Base-by-base conservation (phyloP, 2,113 vertebrate species). In the Odocoileus hemionus region DNA sequence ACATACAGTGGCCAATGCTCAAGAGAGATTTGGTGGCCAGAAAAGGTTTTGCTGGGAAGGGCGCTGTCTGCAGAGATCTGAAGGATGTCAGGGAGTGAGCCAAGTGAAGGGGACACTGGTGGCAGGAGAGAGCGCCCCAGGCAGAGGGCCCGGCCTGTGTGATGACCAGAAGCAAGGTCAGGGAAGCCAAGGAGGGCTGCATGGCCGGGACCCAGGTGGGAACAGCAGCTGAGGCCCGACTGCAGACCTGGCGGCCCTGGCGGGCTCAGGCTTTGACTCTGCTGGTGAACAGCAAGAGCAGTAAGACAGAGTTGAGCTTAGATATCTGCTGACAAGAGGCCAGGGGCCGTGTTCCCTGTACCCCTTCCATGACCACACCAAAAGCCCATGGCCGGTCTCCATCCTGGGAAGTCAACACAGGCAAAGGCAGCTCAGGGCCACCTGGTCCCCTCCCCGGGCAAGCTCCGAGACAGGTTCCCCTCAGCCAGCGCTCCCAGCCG, bases 401-500 rank as follows among this genome's bases (percentile, higher is more conserved):
- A 78, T 14, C 25, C 15, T 16, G 78, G 61, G 5, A 50, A 33
- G 52, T 55, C 45, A 25, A 90, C 21, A 15, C 10, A n/a, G 54
- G 16, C 12, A 39, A 23, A 9, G 33, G 57, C 26, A 17, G 23
- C 33, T 28, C 55, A 55, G 30, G n/a, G 50, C 61, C 9, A 0
- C 25, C 30, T 1, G 19, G 45, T 26, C 14, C 25, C 55, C 19
- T 30, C 64, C 39, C 2, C 1, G 36, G 6, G 25, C 50, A 47
- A 19, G 70, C 28, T 7, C 36, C 7, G 13, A 1, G 47, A n/a
- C 11, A 30, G 28, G 17, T 6, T 26, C 57, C 74, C 15, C 21
- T 25, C 2, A 6, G 45, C 11, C 1, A 5, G 74, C 33, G 36
- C 23, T 54, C 28, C 17, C 43, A 0, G 13, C 33, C 5, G 21